These are phyloP conservation scores for Coronaproctus castanopsis DNA, from an alignment of 2,888 invertebrate species.

Conservation along the genomic window DNA sequence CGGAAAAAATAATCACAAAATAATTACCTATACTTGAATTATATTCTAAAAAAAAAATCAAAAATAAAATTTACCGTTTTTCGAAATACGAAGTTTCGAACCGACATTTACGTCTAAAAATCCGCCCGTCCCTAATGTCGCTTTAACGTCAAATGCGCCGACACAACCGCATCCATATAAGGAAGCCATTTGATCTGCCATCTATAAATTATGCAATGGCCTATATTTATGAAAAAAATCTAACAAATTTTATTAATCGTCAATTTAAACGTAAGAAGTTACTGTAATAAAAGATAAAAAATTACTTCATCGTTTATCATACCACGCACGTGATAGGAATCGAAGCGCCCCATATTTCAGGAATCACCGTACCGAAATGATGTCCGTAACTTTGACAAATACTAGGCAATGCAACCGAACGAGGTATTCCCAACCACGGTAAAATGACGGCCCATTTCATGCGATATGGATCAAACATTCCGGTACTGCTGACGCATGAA, in stretches of 20 bases:
- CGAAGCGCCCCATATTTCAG: constrained; percentile 47
- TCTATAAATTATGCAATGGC: constrained; percentile 30
- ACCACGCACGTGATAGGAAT: constrained; percentile 63
- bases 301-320: constrained; percentile 27
- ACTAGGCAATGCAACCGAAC: constrained; percentile 45
- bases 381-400: constrained; percentile 57
- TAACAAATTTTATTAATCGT: too few relatives aligned
- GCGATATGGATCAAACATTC: constrained; percentile 80
- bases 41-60: neutral
- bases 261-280: too few relatives aligned
- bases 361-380: constrained; percentile 45
- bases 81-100: constrained; percentile 4
- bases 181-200: constrained; percentile 76
- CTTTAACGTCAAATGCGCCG: constrained; percentile 52
- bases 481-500: constrained; percentile 79
- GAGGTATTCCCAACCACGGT: constrained; percentile 49
- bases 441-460: constrained; percentile 57
- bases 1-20: neutral
- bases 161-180: constrained; percentile 74
- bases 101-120: constrained; percentile 75
- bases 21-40: neutral
- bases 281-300: constrained; percentile 1
- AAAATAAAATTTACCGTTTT: neutral
- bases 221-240: too few relatives aligned
- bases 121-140: constrained; percentile 80